Evolutionary conservation across 2,797 vertebrate genomes (phyloP).

Genomic region (Chaetodon trifasciatus): DNA sequence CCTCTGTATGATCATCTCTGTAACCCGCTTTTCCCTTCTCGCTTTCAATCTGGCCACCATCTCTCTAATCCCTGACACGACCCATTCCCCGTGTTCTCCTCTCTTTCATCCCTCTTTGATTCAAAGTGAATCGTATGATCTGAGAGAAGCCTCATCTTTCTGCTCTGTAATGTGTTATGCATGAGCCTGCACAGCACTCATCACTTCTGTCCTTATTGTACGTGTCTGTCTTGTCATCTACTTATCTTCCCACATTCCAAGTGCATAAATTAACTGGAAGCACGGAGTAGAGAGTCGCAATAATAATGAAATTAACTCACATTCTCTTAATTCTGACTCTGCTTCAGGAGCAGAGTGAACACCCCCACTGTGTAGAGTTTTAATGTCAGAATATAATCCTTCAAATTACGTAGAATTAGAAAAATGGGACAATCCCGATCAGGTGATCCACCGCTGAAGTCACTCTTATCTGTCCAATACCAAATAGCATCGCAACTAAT

Average conservation of each 20-base stretch:
- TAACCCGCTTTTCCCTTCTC: background rate
- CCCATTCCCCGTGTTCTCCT: constrained; percentile 12
- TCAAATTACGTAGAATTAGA: background rate
- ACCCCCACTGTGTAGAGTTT: background rate
- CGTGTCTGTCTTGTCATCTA: background rate
- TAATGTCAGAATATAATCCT: background rate
- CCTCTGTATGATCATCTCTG: constrained; percentile 7
- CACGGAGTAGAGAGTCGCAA: background rate
- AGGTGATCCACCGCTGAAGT: too few relatives aligned
- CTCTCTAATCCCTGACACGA: background rate
- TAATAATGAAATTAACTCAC: background rate
- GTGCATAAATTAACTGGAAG: constrained; percentile 54
- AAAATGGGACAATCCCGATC: background rate
- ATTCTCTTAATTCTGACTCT: background rate
- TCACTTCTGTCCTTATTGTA: background rate
- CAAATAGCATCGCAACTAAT: too few relatives aligned
- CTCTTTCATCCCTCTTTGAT: constrained; percentile 5
- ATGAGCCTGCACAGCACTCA: constrained; percentile 13
- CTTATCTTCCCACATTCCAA: constrained; percentile 48
- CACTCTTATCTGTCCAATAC: too few relatives aligned
- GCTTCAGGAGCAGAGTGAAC: background rate
- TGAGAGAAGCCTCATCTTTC: constrained; percentile 2
- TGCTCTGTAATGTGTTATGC: background rate
- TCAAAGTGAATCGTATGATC: constrained; percentile 1
- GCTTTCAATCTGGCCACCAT: constrained; percentile 13